phyloP scores from a whole-genome alignment of 1,140 invertebrate genomes.

The Hyphantria cunea region DNA sequence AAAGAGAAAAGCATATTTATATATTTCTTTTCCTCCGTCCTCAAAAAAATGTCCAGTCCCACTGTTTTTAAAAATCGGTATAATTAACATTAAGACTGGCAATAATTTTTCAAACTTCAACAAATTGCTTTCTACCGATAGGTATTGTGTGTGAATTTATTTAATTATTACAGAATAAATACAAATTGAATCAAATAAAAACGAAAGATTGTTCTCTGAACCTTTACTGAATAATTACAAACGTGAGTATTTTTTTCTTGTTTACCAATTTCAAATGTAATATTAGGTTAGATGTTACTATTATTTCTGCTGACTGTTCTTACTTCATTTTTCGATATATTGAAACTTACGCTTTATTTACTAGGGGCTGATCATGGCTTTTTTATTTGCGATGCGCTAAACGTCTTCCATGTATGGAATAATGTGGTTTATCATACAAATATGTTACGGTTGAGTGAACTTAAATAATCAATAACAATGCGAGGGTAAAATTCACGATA shows the following conservation, averaged over 20 bases:
- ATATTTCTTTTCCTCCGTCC: too few relatives aligned
- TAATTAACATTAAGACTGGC: not conserved
- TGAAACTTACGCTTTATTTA: slow-evolving; percentile 63
- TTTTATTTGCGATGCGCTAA: slow-evolving; percentile 61
- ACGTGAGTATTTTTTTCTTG: slow-evolving; percentile 56
- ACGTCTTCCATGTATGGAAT: slow-evolving; percentile 26
- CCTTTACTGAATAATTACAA: slow-evolving; percentile 37
- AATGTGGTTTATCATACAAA: slow-evolving; percentile 21
- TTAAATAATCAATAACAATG: slow-evolving; percentile 41
- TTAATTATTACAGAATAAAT: slow-evolving; percentile 12
- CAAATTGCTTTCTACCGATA: slow-evolving; percentile 22
- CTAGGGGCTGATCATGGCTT: slow-evolving; percentile 75
- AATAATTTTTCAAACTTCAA: slow-evolving; percentile 32
- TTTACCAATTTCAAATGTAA: slow-evolving; percentile 44
- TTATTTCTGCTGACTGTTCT: slow-evolving; percentile 72
- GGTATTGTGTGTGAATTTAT: slow-evolving; percentile 28
- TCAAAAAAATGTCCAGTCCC: too few relatives aligned
- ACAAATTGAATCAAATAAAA: slow-evolving; percentile 25
- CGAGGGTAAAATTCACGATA: slow-evolving; percentile 25
- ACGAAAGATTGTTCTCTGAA: slow-evolving; percentile 11
- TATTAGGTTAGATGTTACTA: slow-evolving; percentile 76
- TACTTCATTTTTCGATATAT: slow-evolving; percentile 61
- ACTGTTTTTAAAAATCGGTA: too few relatives aligned
- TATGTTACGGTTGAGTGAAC: slow-evolving; percentile 35
- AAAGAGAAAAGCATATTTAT: too few relatives aligned